Evolutionary conservation across 1,140 invertebrate genomes (phyloP).

Genomic region (Phymastichus coffea): DNA sequence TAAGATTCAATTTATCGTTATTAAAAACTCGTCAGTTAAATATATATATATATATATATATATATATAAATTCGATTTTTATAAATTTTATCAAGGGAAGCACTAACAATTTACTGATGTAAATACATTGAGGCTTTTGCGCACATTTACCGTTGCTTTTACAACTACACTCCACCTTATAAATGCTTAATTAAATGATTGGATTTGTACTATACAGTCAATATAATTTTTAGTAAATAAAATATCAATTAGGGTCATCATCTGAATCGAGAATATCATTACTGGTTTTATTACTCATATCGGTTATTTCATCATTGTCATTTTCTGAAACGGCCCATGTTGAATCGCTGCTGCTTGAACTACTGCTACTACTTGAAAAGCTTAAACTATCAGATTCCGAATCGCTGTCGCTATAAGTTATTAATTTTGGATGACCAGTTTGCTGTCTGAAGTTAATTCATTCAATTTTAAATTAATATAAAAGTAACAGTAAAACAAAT

Average conservation of each 20-base stretch:
- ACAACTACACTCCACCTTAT: too few relatives aligned
- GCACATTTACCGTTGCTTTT: too few relatives aligned
- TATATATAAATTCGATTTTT: too few relatives aligned
- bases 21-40: too few relatives aligned
- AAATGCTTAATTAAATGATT: constrained; percentile 1
- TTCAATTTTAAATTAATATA: too few relatives aligned
- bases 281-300: constrained; percentile 16
- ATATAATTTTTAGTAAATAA: background rate
- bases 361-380: constrained; percentile 31
- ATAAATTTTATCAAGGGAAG: too few relatives aligned
- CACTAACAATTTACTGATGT: too few relatives aligned
- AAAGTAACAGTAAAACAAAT: background rate
- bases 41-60: too few relatives aligned
- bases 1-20: too few relatives aligned
- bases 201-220: background rate
- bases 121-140: too few relatives aligned
- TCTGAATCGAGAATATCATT: constrained; percentile 32
- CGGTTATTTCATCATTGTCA: constrained; percentile 30
- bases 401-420: constrained; percentile 8
- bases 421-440: background rate
- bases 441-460: constrained; percentile 4
- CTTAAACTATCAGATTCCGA: constrained; percentile 24
- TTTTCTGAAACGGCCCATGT: constrained; percentile 35
- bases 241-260: constrained; percentile 19
- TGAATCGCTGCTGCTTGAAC: constrained; percentile 26